A percentile compares a stretch with the other conserved stretches of the same genome.
Conservation (phyloP, 2,113 vertebrate genomes). For the Mustela lutreola region DNA sequence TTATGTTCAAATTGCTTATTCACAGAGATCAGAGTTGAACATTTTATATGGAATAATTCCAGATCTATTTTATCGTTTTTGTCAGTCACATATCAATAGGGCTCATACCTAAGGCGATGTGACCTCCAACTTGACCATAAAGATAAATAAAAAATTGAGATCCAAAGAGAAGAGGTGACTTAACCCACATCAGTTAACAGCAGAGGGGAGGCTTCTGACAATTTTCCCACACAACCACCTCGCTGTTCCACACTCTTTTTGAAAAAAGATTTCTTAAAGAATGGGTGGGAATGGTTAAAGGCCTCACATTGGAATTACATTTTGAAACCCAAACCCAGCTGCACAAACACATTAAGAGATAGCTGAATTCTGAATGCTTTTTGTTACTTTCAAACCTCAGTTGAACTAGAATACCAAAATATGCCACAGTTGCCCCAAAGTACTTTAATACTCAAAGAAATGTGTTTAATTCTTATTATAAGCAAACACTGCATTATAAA, state of each 20-base stretch:
- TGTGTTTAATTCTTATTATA: conserved; percentile 59
- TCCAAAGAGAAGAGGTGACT: background rate
- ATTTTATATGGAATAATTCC: conserved; percentile 38
- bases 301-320: conserved; percentile 33
- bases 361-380: conserved; percentile 39
- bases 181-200: background rate
- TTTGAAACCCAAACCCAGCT: conserved; percentile 55
- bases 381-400: conserved; percentile 55
- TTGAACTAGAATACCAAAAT: conserved; percentile 53
- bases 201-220: background rate
- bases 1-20: conserved; percentile 68
- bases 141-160: conserved; percentile 54
- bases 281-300: conserved; percentile 60
- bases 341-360: conserved; percentile 61
- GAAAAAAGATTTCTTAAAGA: conserved; percentile 18
- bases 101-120: background rate
- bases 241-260: background rate
- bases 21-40: conserved; percentile 50
- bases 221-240: background rate
- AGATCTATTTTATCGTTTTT: conserved; percentile 66
- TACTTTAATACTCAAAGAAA: conserved; percentile 29
- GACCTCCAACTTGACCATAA: background rate
- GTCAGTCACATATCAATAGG: background rate
- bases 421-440: conserved; percentile 20
- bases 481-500: conserved; percentile 33